Conservation (phyloP, 2,113 vertebrate species). For the Rhinopomastus cyanomelas region DNA sequence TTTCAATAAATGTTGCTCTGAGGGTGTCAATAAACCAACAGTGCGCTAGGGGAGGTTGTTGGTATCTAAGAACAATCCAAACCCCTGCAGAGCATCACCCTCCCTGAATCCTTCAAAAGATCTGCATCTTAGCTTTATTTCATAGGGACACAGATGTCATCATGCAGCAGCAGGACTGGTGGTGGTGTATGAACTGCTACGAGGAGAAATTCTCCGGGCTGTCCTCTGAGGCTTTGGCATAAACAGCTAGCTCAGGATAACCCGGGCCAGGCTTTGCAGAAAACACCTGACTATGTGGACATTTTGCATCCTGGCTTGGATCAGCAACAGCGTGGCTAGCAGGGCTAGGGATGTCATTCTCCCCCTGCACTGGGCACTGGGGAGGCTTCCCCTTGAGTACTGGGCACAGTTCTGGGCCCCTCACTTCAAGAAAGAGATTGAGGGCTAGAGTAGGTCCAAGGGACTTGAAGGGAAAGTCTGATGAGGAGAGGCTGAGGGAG, state of each 20-base stretch:
- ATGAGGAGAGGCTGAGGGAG: too few species aligned
- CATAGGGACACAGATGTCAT: neutral
- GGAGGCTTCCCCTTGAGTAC: too few species aligned
- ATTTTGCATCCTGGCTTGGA: too few species aligned
- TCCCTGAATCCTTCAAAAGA: neutral
- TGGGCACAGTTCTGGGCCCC: too few species aligned
- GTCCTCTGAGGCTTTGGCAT: neutral
- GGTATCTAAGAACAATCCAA: neutral
- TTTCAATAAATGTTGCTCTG: slow-evolving; percentile 24
- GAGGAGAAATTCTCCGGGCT: neutral
- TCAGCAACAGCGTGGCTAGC: too few species aligned
- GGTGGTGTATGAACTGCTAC: neutral
- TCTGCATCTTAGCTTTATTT: neutral
- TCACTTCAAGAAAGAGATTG: too few species aligned
- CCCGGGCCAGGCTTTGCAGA: neutral
- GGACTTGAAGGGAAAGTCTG: too few species aligned
- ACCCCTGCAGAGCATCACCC: neutral
- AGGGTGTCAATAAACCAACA: slow-evolving; percentile 31
- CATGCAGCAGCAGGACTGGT: neutral
- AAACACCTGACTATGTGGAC: too few species aligned
- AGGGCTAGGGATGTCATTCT: too few species aligned
- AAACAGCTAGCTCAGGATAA: neutral
- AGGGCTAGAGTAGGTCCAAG: too few species aligned
- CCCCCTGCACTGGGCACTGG: too few species aligned
- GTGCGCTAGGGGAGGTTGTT: neutral